These are phyloP conservation scores for Didymodactylos carnosus DNA, from an alignment of 2,888 invertebrate genomes.

Conservation along the genomic window DNA sequence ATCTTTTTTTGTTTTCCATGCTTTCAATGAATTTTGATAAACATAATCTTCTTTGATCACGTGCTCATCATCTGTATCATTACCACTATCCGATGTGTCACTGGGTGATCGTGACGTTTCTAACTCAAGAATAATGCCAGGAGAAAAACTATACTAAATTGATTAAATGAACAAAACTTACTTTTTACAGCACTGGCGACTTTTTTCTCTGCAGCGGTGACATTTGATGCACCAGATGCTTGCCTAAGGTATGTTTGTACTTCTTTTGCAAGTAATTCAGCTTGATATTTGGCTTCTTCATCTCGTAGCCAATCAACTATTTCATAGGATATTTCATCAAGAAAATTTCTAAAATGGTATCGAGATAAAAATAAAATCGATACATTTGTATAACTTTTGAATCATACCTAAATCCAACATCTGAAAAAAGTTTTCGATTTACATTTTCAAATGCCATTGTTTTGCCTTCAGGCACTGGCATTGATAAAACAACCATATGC, in stretches of 20 bases:
- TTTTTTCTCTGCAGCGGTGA: not conserved
- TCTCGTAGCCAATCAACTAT: constrained; percentile 28
- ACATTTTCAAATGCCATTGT: constrained; percentile 26
- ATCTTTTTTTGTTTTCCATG: constrained; percentile 10
- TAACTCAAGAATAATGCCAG: not conserved
- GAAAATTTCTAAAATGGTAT: constrained; percentile 24
- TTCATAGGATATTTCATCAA: constrained; percentile 28
- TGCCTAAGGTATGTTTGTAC: constrained; percentile 16
- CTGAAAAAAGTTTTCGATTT: constrained; percentile 29
- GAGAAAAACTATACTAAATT: not conserved
- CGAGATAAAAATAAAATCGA: not conserved
- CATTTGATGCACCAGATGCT: not conserved
- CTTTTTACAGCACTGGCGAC: not conserved
- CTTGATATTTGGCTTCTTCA: constrained; percentile 31
- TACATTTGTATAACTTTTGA: not conserved
- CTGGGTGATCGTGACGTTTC: not conserved
- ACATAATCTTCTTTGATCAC: constrained; percentile 1
- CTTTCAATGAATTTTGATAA: constrained; percentile 9
- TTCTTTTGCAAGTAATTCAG: constrained; percentile 24
- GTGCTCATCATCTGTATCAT: not conserved
- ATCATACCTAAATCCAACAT: constrained; percentile 34
- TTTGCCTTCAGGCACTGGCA: constrained; percentile 23
- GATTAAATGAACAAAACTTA: not conserved
- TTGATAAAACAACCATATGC: constrained; percentile 28
- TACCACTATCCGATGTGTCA: not conserved